Conservation (phyloP, 2,797 vertebrate species). For the Sorex maritimensis region DNA sequence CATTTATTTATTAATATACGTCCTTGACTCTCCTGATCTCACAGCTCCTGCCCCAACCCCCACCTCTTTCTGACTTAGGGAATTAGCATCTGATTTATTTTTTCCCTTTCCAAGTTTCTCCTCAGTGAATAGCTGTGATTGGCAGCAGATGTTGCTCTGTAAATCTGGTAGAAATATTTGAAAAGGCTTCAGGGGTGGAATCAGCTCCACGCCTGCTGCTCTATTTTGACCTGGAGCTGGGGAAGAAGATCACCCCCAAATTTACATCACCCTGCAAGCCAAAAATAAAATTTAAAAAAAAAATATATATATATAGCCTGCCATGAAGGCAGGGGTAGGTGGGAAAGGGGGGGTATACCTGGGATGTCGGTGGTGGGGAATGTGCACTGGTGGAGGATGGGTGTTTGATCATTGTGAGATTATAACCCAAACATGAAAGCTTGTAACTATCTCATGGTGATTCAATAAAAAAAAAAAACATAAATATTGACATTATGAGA, state of each 20-base stretch:
- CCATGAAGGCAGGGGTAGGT: too few relatives aligned
- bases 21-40: conserved; percentile 37
- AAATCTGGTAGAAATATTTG: conserved; percentile 74
- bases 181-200: conserved; percentile 52
- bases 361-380: too few relatives aligned
- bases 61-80: not conserved
- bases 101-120: conserved; percentile 26
- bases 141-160: conserved; percentile 47
- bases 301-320: too few relatives aligned
- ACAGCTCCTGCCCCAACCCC: not conserved
- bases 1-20: conserved; percentile 42
- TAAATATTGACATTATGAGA: too few relatives aligned
- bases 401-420: too few relatives aligned
- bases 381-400: too few relatives aligned
- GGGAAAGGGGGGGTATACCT: too few relatives aligned
- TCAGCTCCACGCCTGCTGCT: not conserved
- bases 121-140: conserved; percentile 41
- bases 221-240: conserved; percentile 24
- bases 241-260: not conserved
- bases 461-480: too few relatives aligned
- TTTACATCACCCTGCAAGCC: not conserved
- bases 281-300: too few relatives aligned
- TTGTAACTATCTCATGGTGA: too few relatives aligned
- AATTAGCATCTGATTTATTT: conserved; percentile 67
- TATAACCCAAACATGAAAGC: too few relatives aligned